Evolutionary conservation across 23 tunicate genomes (phyloP).

Genomic region (Ascidia mentula): DNA sequence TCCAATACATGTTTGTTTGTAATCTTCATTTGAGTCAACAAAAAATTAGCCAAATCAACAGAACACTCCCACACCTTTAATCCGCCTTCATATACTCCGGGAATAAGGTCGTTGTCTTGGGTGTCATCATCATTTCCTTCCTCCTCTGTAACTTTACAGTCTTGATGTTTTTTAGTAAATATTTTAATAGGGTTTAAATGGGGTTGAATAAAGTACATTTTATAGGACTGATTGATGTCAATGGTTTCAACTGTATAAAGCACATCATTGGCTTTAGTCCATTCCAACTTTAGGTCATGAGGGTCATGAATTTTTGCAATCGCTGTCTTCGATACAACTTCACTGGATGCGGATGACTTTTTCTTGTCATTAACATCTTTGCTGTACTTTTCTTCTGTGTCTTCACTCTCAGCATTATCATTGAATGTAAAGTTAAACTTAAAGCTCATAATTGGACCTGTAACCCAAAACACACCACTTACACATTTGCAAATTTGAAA

Average conservation of each 20-base stretch:
- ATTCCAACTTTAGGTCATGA: not conserved
- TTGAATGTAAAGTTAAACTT: not conserved
- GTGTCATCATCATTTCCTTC: not conserved
- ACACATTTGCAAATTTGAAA: no score
- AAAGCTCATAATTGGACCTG: not conserved
- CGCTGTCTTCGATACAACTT: not conserved
- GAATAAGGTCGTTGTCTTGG: constrained; percentile 25
- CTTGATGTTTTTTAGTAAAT: not conserved
- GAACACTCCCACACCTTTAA: constrained; percentile 83
- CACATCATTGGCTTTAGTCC: not conserved
- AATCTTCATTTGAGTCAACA: not conserved
- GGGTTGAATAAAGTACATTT: not conserved
- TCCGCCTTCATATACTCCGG: constrained; percentile 77
- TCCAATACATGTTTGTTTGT: constrained; percentile 44
- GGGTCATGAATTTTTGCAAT: not conserved
- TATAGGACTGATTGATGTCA: not conserved
- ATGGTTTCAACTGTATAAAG: not conserved
- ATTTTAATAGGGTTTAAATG: no score
- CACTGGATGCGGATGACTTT: not conserved
- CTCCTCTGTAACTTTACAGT: not conserved
- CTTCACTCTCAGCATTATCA: not conserved
- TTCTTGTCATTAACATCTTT: no score
- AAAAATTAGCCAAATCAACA: constrained; percentile 30
- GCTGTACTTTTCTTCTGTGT: not conserved
- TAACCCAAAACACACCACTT: no score